phyloP scores from a whole-genome alignment of 64 coral and sea anemone genomes.

The Pocillopora verrucosa region DNA sequence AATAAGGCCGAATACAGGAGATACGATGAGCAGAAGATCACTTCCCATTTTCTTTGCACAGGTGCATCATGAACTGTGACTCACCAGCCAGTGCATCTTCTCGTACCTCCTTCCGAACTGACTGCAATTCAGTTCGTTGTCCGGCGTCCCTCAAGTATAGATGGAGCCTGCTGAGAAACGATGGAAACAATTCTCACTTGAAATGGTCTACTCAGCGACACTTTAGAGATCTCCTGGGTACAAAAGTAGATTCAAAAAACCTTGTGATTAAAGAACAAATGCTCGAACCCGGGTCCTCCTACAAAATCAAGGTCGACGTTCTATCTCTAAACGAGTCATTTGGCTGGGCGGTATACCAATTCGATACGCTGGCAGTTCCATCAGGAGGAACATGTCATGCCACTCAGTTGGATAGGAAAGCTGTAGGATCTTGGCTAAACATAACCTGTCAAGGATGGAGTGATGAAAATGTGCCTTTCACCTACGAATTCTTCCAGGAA shows the following conservation, averaged over 20 bases:
- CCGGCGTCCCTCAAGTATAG: background rate
- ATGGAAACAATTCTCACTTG: background rate
- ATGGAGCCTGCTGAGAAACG: background rate
- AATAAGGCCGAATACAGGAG: no score
- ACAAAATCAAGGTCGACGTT: background rate
- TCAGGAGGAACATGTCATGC: background rate
- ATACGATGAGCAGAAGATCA: background rate
- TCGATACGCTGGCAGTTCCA: background rate
- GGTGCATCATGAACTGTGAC: slow-evolving; percentile 1
- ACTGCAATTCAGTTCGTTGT: background rate
- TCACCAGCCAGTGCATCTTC: background rate
- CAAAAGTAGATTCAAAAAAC: slow-evolving; percentile 5
- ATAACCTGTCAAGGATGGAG: slow-evolving; percentile 4
- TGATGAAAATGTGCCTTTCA: background rate
- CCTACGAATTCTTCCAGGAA: background rate
- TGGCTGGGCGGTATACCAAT: background rate
- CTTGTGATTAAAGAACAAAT: background rate
- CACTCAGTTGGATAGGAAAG: background rate
- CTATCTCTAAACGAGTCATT: background rate
- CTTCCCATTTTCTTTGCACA: background rate
- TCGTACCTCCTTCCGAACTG: background rate
- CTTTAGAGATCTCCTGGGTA: background rate
- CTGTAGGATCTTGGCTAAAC: background rate
- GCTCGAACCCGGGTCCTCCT: background rate
- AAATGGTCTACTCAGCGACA: background rate